Conservation (phyloP, 1,140 invertebrate species). For the Euschistus heros region DNA sequence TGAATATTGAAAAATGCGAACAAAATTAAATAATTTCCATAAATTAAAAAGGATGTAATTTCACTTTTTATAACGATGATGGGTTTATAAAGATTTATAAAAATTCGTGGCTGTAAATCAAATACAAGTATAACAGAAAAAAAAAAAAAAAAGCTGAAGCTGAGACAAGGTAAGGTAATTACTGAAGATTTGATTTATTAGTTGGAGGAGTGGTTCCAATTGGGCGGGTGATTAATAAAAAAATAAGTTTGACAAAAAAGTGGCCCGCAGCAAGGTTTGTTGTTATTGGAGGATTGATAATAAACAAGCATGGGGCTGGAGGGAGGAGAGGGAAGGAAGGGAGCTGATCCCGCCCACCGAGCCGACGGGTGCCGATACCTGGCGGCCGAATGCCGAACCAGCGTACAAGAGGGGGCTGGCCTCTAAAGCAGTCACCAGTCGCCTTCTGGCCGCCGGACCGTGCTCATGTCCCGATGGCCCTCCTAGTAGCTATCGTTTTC, state of each 20-base stretch:
- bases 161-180: too few species aligned
- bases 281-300: conserved; percentile 15
- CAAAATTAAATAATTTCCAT: too few species aligned
- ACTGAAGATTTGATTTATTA: too few species aligned
- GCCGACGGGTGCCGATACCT: conserved; percentile 21
- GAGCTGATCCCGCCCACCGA: conserved; percentile 1
- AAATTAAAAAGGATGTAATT: too few species aligned
- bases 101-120: too few species aligned
- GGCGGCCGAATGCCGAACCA: conserved; percentile 8
- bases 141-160: too few species aligned
- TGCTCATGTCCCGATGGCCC: conserved; percentile 12
- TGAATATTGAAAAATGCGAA: too few species aligned
- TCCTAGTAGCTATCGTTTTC: conserved; percentile 17
- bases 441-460: conserved; percentile 3
- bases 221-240: conserved; percentile 6
- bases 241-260: conserved; percentile 1
- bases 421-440: neutral
- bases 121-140: too few species aligned
- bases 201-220: neutral
- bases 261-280: neutral
- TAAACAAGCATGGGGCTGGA: conserved; percentile 12
- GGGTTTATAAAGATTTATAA: too few species aligned
- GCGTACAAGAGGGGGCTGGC: conserved; percentile 4
- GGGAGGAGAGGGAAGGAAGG: neutral
- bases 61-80: too few species aligned